Conservation (phyloP, 2,888 invertebrate species). For the Pheosia gnoma region DNA sequence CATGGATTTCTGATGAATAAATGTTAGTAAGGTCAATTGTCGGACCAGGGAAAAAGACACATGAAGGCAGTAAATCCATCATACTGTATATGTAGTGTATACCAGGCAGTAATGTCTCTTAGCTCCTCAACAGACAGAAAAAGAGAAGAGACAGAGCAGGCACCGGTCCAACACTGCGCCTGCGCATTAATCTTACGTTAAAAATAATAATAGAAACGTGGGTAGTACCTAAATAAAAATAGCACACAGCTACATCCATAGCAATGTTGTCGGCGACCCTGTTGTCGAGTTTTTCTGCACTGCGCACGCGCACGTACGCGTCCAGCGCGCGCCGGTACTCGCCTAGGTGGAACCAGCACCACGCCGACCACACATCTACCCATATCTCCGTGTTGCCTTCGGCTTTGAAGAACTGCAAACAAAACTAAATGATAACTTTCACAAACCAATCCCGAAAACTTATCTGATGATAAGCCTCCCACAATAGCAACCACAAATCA, state of each 20-base stretch:
- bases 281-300: conserved; percentile 69
- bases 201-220: conserved; percentile 1
- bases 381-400: conserved; percentile 69
- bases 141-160: no score
- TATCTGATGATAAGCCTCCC: no score
- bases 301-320: conserved; percentile 84
- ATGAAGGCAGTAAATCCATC: no score
- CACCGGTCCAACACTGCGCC: no score
- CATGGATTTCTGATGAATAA: no score
- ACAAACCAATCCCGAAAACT: no score
- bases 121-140: no score
- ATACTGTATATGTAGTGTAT: no score
- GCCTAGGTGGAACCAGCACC: conserved; percentile 97
- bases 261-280: conserved; percentile 85
- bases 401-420: conserved; percentile 66
- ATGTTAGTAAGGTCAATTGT: no score
- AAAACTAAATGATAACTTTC: not conserved
- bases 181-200: conserved; percentile 11
- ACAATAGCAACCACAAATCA: no score
- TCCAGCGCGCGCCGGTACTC: conserved; percentile 94
- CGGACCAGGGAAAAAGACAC: no score
- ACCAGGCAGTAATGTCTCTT: no score
- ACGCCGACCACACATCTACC: conserved; percentile 94
- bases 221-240: conserved; percentile 93
- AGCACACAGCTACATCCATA: conserved; percentile 95